A percentile compares a stretch with the other conserved stretches of the same genome.
Conservation (phyloP, 2,888 invertebrate species). For the Cerastoderma edule region DNA sequence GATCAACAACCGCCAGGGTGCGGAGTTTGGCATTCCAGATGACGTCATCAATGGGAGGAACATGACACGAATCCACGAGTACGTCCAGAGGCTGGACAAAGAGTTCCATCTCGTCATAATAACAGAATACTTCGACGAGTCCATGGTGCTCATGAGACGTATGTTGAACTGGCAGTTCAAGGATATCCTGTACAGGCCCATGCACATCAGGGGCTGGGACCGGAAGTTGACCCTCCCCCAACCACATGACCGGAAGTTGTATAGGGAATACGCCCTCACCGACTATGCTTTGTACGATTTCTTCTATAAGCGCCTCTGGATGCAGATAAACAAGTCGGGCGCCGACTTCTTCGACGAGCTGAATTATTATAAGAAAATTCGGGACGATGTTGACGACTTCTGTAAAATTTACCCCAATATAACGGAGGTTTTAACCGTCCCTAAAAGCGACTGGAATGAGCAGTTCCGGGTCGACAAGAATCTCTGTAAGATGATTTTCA, state of each 20-base stretch:
- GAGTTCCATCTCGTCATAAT: conserved; percentile 70
- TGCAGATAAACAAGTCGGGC: conserved; percentile 55
- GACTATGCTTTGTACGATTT: conserved; percentile 64
- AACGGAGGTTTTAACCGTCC: conserved; percentile 38
- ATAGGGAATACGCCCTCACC: conserved; percentile 48
- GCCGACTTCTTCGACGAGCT: conserved; percentile 60
- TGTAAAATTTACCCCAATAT: conserved; percentile 58
- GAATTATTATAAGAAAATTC: conserved; percentile 55
- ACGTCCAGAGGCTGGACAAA: conserved; percentile 63
- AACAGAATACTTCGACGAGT: conserved; percentile 72
- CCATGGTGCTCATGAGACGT: conserved; percentile 67
- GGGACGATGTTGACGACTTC: conserved; percentile 57
- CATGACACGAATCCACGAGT: conserved; percentile 46
- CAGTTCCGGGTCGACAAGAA: conserved; percentile 37
- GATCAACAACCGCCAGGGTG: conserved; percentile 66
- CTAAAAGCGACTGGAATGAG: conserved; percentile 39
- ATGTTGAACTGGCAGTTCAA: conserved; percentile 64
- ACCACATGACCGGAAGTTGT: conserved; percentile 49
- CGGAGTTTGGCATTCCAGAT: conserved; percentile 64
- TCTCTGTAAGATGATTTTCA: conserved; percentile 43
- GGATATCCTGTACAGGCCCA: conserved; percentile 65
- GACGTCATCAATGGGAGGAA: conserved; percentile 49
- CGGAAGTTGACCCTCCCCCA: conserved; percentile 49
- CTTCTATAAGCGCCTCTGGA: conserved; percentile 58
- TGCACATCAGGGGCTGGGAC: conserved; percentile 61